phyloP scores from a whole-genome alignment of 2,888 invertebrate genomes.

The Gastracanthus pulcherrimus region DNA sequence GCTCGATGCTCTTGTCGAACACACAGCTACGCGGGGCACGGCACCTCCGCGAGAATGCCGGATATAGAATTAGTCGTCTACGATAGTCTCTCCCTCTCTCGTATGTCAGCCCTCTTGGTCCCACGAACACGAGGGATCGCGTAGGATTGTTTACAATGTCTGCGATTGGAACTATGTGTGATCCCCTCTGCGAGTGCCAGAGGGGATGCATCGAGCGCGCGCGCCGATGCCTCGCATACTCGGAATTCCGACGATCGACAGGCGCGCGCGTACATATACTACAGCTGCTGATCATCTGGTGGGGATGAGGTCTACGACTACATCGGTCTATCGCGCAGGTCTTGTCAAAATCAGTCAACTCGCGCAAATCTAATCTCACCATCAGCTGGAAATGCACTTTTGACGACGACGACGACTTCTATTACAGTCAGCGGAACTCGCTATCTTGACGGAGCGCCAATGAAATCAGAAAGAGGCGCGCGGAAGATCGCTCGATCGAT shows the following conservation, averaged over 20 bases:
- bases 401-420: too few species aligned
- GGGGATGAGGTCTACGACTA: neutral
- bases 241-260: neutral
- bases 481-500: too few species aligned
- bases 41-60: neutral
- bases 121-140: neutral
- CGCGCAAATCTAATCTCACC: too few species aligned
- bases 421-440: too few species aligned
- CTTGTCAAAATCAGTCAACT: too few species aligned
- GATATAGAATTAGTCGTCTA: constrained; percentile 6
- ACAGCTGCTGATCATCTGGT: neutral
- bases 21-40: too few species aligned
- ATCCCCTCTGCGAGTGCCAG: constrained; percentile 56
- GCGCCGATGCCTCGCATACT: neutral
- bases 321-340: too few species aligned
- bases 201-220: neutral
- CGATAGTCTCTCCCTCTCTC: neutral
- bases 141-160: constrained; percentile 65
- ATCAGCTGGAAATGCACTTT: too few species aligned
- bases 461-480: too few species aligned
- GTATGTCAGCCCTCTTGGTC: neutral
- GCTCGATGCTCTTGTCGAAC: too few species aligned
- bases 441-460: too few species aligned
- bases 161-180: constrained; percentile 61
- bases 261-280: neutral